Conservation (phyloP, 2,888 invertebrate species). For the Nezara viridula region DNA sequence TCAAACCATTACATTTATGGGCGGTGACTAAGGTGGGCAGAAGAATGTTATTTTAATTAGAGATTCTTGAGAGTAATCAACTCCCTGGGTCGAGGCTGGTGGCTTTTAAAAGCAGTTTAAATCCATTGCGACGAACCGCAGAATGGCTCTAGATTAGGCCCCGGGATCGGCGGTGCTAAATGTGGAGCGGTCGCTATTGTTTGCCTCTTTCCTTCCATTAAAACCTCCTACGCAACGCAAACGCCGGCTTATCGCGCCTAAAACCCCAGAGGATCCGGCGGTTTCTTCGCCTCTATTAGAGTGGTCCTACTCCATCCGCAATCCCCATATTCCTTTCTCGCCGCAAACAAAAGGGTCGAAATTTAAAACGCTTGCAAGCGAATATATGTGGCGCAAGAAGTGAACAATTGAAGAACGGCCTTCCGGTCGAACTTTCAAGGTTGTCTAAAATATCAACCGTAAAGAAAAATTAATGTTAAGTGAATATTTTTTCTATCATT, state of each 20-base stretch:
- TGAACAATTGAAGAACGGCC: not conserved
- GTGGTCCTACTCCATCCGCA: not conserved
- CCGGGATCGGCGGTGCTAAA: not conserved
- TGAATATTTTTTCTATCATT: too few relatives aligned
- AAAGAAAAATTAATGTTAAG: too few relatives aligned
- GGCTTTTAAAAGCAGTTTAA: conserved; percentile 45
- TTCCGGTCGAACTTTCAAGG: not conserved
- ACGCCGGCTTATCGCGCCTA: conserved; percentile 35
- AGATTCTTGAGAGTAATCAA: conserved; percentile 44
- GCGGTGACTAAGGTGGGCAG: conserved; percentile 3
- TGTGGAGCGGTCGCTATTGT: not conserved
- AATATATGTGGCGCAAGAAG: not conserved
- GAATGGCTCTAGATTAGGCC: conserved; percentile 37
- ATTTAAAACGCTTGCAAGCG: not conserved
- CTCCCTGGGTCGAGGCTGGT: not conserved
- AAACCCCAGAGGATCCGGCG: not conserved
- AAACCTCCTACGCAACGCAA: conserved; percentile 30
- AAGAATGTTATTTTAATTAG: conserved; percentile 51
- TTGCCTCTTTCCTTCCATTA: conserved; percentile 45
- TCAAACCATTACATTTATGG: conserved; percentile 46
- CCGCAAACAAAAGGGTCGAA: not conserved
- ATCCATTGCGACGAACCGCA: conserved; percentile 47
- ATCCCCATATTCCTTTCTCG: not conserved
- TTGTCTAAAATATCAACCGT: not conserved
- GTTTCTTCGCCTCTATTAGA: conserved; percentile 20